Evolutionary conservation across 2,888 invertebrate genomes (phyloP).

Genomic region (Phyllotreta cruciferae): DNA sequence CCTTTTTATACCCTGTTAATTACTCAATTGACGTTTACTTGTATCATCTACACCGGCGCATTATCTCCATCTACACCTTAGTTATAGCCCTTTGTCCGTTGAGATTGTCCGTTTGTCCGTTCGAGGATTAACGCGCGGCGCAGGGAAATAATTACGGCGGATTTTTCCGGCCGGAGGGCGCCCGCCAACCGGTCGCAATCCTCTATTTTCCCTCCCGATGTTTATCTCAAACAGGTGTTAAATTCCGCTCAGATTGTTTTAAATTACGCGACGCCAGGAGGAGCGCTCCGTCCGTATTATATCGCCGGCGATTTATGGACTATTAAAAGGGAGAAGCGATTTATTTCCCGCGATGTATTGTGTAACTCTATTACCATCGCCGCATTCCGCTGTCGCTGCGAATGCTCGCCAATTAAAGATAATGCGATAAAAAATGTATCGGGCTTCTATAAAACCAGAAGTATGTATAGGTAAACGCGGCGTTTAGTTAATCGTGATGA

Average conservation of each 20-base stretch:
- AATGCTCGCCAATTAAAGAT: no score
- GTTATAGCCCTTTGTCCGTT: conserved; percentile 46
- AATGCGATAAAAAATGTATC: no score
- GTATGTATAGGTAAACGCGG: no score
- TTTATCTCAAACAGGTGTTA: conserved; percentile 52
- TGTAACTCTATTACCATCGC: conserved; percentile 11
- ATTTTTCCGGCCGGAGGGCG: conserved; percentile 49
- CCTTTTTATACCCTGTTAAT: no score
- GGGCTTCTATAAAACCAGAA: no score
- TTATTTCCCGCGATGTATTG: conserved; percentile 7
- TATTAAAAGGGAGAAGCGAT: conserved; percentile 7
- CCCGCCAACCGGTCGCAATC: conserved; percentile 39
- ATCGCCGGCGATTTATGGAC: conserved; percentile 12
- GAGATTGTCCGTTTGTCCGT: conserved; percentile 47
- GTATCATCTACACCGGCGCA: conserved; percentile 27
- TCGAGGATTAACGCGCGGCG: conserved; percentile 45
- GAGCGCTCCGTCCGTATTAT: conserved; percentile 7
- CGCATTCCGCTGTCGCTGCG: not conserved
- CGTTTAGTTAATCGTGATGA: no score
- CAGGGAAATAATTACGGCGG: conserved; percentile 49
- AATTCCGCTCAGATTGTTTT: conserved; percentile 51
- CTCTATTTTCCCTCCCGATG: conserved; percentile 49
- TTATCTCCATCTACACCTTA: conserved; percentile 23
- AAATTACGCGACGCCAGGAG: conserved; percentile 46
- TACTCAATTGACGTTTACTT: no score